Evolutionary conservation across 2,888 invertebrate species (phyloP), one percentile per base, ranked within the genome.

Genomic region (Agrochola lota): DNA sequence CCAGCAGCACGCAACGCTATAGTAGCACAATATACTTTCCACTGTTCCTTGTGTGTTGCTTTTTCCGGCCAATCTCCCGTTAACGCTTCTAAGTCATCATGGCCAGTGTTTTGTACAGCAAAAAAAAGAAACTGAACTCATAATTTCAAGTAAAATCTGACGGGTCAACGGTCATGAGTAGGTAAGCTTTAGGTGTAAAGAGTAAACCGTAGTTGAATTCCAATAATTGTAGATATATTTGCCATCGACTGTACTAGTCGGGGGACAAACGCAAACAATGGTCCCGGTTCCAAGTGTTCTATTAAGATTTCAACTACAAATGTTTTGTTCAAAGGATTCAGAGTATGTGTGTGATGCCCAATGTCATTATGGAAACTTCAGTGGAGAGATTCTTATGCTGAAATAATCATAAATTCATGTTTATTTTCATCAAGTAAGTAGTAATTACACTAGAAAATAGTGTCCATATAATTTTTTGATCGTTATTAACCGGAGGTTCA

Each of bases 271-370:
- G 40, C 70, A 68, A 79, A 83, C 84, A 83, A 64, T 74, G 64
- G 76, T 46, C 73, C 72, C 55, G 23, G 62, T 63, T 72, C 52
- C 62, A 80, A 80, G 68, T 77, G 67, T 76, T 71, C 76, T 63
- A 80, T 84, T 83, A 83, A 84, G 80, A 80, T 80, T 80, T 83
- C 68, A 80, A 84, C 63, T 74, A 75, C 57, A 71, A 66, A 79
- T 72, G 75, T 75, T 71, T 76, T 75, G 80, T 80, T 59, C 49
- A 46, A 59, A 69, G 43, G 17, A 68, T 26, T 77, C 62, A n/a
- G 35, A 49, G 60, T 20, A 46, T 52, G 52, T 79, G 52, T 3
- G 43, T 3, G 46, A 55, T 2, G 55, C 55, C 49, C 6, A 6
- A 23, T 55, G 40, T 67, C 20, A 73, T 73, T 62, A 46, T 80